Evolutionary conservation across 2,113 vertebrate genomes (phyloP), one percentile per base, ranked within the genome.

Genomic region (Bucco capensis): DNA sequence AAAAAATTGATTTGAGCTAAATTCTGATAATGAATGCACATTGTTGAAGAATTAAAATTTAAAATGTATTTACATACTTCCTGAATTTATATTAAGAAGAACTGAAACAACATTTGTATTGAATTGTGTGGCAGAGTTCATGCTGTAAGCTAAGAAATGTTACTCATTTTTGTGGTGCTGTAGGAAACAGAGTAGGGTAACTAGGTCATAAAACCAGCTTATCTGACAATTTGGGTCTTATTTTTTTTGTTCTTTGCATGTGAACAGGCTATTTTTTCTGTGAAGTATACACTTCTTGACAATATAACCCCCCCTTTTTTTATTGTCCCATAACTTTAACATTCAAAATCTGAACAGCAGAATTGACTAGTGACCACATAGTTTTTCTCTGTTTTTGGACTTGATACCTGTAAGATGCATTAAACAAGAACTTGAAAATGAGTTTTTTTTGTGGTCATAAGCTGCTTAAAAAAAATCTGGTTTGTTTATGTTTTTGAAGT

Each of bases 31-130:
- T 94, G 86, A 93, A 95, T 84, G 83, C 80, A 92, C 62, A 49
- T 65, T 75, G 90, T 81, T 90, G 93, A 93, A 95, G 93, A 95
- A 95, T 84, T 84, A 93, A 91, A 93, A 90, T 71, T 90, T 94
- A 78, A 93, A 95, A 93, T 84, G 58, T 95, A 94, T 95, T 95
- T 90, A 93, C 53, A 86, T 75, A 95, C 42, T 58, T 72, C 42
- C 47, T 90, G 83, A 88, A 92, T 89, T 90, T 86, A 69, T 86
- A 86, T 90, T 86, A 93, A 86, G 93, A 81, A 69, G 80, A 83
- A 82, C 24, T 84, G 80, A 95, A 95, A 86, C 86, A 88, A 88
- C 70, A 70, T 12, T 90, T 88, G 30, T 65, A 49, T 50, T 35
- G 58, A 70, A 75, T 92, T 90, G 58, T 67, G 33, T 57, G 46